A percentile compares a stretch with the other conserved stretches of the same genome.
Conservation (phyloP, 2,113 vertebrate genomes). For the Sinocyclocheilus rhinocerous region DNA sequence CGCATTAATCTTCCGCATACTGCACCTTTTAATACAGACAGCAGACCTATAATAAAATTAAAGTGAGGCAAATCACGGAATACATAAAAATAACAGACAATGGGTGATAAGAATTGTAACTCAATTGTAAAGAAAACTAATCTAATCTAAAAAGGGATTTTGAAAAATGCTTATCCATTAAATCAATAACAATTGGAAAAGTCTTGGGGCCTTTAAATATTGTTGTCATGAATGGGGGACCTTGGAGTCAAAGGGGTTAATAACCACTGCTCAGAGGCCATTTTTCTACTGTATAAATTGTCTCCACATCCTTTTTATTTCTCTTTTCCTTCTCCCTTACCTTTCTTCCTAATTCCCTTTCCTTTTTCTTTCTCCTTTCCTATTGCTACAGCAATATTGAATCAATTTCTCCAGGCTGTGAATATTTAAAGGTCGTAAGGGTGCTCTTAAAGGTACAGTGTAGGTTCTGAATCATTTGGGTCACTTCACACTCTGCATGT, state of each 20-base stretch:
- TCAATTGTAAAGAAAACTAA: too few species aligned
- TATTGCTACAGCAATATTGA: not conserved
- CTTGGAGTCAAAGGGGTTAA: not conserved
- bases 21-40: too few species aligned
- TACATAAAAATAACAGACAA: too few species aligned
- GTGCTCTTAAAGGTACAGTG: not conserved
- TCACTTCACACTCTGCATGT: constrained; percentile 15
- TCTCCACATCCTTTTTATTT: not conserved
- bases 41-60: too few species aligned
- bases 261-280: not conserved
- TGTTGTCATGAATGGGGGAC: not conserved
- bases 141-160: not conserved
- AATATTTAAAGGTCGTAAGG: not conserved
- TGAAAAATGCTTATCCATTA: not conserved
- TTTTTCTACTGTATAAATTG: not conserved
- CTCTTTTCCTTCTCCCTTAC: not conserved
- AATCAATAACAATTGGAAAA: not conserved
- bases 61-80: too few species aligned
- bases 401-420: constrained; percentile 4
- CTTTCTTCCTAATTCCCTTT: not conserved
- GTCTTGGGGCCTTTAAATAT: not conserved
- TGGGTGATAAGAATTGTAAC: too few species aligned
- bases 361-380: not conserved
- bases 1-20: too few species aligned
- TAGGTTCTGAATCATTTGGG: not conserved